Evolutionary conservation across 2,113 vertebrate genomes (phyloP).

Genomic region (Zeus faber): DNA sequence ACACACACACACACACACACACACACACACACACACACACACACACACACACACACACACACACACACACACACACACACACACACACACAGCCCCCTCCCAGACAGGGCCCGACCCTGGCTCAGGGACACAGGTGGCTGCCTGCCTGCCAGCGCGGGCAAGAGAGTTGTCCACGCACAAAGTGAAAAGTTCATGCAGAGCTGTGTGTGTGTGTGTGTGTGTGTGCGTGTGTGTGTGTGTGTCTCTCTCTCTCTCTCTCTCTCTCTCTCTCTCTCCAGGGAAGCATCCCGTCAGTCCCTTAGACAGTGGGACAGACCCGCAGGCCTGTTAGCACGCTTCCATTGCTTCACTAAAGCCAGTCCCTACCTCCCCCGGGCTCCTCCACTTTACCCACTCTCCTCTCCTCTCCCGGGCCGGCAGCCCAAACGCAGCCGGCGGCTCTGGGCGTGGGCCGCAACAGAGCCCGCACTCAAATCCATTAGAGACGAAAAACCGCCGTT

Average conservation of each 20-base stretch:
- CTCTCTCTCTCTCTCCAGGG: no score
- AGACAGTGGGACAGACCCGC: no score
- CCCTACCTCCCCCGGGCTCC: slow-evolving; percentile 21
- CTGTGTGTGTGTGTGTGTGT: neutral
- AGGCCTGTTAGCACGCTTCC: slow-evolving; percentile 17
- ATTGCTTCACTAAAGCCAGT: slow-evolving; percentile 24
- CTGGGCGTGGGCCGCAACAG: no score
- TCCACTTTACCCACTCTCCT: no score
- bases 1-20: slow-evolving; percentile 11
- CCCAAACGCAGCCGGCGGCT: slow-evolving; percentile 25
- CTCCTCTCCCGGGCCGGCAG: slow-evolving; percentile 18
- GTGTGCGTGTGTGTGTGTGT: neutral
- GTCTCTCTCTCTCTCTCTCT: no score
- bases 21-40: neutral
- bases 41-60: neutral
- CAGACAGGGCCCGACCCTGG: slow-evolving; percentile 15
- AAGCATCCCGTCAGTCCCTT: no score
- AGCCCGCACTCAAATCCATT: slow-evolving; percentile 42
- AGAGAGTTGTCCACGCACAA: neutral
- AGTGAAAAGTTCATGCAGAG: neutral
- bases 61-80: slow-evolving; percentile 21
- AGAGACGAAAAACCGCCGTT: slow-evolving; percentile 43
- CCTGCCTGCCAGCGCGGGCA: slow-evolving; percentile 23
- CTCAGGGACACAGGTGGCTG: slow-evolving; percentile 48
- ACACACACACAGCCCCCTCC: slow-evolving; percentile 3